Conservation (phyloP, 2,888 invertebrate species). For the Hymenopus coronatus region DNA sequence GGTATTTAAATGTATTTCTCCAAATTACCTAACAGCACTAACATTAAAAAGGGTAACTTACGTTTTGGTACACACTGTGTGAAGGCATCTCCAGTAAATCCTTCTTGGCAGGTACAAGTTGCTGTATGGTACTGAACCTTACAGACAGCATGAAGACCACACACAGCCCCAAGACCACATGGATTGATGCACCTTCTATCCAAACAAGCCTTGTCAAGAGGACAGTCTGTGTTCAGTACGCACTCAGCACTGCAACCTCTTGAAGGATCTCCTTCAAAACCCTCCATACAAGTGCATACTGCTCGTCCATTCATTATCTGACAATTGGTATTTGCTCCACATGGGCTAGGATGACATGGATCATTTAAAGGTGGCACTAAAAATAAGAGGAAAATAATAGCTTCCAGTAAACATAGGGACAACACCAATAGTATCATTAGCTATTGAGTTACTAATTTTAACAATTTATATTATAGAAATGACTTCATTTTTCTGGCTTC, state of each 20-base stretch:
- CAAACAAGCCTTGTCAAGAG: constrained; percentile 69
- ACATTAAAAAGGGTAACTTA: constrained; percentile 42
- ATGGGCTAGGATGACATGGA: constrained; percentile 72
- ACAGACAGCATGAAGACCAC: constrained; percentile 79
- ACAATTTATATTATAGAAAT: too few species aligned
- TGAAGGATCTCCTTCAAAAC: constrained; percentile 75
- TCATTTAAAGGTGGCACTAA: constrained; percentile 51
- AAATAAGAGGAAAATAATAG: background rate
- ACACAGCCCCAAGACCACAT: constrained; percentile 50
- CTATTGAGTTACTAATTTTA: too few species aligned
- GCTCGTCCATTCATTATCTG: constrained; percentile 66
- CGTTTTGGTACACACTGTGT: constrained; percentile 64
- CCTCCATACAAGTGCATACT: constrained; percentile 72
- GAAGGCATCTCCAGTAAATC: constrained; percentile 77
- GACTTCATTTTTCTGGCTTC: too few species aligned
- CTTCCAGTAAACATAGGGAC: background rate
- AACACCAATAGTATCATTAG: background rate
- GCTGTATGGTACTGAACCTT: constrained; percentile 77
- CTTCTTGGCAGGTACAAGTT: constrained; percentile 74
- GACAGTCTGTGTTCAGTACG: constrained; percentile 78
- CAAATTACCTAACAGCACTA: background rate
- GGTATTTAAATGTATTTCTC: background rate
- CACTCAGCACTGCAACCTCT: constrained; percentile 65
- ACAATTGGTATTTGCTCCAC: constrained; percentile 77
- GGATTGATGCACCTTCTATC: constrained; percentile 48